phyloP scores from a whole-genome alignment of 23 tunicate species.

The Phallusia fumigata region DNA sequence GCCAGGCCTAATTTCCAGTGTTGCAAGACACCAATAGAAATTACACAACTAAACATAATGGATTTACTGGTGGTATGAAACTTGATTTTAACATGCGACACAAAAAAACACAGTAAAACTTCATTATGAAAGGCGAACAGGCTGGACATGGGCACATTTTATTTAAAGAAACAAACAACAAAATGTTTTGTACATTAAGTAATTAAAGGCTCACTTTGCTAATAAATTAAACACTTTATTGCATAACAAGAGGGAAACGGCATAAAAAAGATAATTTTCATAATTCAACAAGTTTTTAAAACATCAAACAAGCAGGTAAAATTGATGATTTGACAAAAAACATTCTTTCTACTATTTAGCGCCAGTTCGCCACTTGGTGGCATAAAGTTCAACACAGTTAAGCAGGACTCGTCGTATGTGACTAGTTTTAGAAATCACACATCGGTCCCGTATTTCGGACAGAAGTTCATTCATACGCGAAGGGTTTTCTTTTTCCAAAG shows the following conservation, averaged over 20 bases:
- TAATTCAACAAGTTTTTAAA: too few species aligned
- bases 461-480: constrained; percentile 32
- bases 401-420: constrained; percentile 32
- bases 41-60: too few species aligned
- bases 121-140: too few species aligned
- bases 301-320: too few species aligned
- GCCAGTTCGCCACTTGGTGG: constrained; percentile 41
- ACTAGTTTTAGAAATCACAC: constrained; percentile 36
- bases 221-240: constrained; percentile 4
- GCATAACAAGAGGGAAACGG: background rate
- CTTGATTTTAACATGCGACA: too few species aligned
- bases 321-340: background rate
- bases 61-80: too few species aligned
- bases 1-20: too few species aligned
- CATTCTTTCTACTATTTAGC: background rate
- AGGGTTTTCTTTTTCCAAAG: constrained; percentile 34
- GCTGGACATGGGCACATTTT: too few species aligned
- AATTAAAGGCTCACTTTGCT: background rate
- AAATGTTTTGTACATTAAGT: too few species aligned
- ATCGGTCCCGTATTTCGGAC: constrained; percentile 47
- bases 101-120: too few species aligned
- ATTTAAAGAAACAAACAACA: too few species aligned
- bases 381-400: constrained; percentile 46
- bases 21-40: too few species aligned
- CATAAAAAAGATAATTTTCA: background rate